phyloP scores from a whole-genome alignment of 2,888 invertebrate species.

The Mesochorus sp. region DNA sequence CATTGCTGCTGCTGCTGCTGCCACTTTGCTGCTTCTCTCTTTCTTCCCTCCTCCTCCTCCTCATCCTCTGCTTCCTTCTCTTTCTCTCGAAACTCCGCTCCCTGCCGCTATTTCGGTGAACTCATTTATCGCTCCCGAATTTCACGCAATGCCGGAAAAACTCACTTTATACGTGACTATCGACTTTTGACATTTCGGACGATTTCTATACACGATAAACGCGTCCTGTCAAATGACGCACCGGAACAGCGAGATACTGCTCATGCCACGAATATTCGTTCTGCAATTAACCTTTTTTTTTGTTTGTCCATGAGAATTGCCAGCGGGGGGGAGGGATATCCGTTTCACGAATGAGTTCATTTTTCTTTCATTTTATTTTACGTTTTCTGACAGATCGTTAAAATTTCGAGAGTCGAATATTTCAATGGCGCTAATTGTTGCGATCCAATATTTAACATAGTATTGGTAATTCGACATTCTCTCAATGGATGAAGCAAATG shows the following conservation, averaged over 20 bases:
- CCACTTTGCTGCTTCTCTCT: constrained; percentile 31
- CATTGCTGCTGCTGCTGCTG: constrained; percentile 12
- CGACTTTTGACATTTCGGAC: constrained; percentile 27
- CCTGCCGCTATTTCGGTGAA: constrained; percentile 52
- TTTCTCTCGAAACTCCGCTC: not conserved
- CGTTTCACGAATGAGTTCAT: too few species aligned
- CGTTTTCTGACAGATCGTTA: too few species aligned
- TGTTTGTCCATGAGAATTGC: too few species aligned
- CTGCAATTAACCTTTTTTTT: not conserved
- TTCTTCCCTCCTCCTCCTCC: constrained; percentile 7
- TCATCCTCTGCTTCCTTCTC: not conserved
- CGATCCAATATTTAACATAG: too few species aligned
- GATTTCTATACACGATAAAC: not conserved
- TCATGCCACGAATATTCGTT: not conserved
- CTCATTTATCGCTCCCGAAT: constrained; percentile 45
- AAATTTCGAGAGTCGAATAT: too few species aligned
- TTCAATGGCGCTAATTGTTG: too few species aligned
- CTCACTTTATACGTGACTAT: not conserved
- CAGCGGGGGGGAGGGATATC: too few species aligned
- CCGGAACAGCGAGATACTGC: too few species aligned
- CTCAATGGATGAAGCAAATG: too few species aligned
- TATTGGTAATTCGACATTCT: too few species aligned
- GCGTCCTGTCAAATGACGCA: too few species aligned
- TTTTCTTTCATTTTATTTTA: too few species aligned
- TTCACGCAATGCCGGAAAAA: constrained; percentile 37